phyloP scores from a whole-genome alignment of 2,113 vertebrate species.

The Nansenia antarctica region DNA sequence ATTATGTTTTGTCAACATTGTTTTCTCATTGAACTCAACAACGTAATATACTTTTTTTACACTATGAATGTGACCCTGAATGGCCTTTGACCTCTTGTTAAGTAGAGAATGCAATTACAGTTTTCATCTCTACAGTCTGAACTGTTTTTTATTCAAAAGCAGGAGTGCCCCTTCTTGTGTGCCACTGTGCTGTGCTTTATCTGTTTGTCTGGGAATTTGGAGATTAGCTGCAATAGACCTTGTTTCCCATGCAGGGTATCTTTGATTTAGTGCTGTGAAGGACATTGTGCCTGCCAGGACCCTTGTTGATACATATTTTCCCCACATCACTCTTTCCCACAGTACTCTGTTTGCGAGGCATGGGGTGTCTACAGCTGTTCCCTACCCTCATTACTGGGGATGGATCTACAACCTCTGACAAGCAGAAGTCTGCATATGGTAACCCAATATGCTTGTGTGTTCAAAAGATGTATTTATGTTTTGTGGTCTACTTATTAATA shows the following conservation, averaged over 20 bases:
- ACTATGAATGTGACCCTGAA: conserved; percentile 22
- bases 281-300: conserved; percentile 46
- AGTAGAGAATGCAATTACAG: conserved; percentile 16
- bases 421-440: background rate
- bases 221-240: conserved; percentile 62
- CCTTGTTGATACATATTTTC: conserved; percentile 51
- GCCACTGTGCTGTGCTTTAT: conserved; percentile 38
- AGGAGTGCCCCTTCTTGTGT: conserved; percentile 29
- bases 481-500: too few relatives aligned
- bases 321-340: too few relatives aligned
- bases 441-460: background rate
- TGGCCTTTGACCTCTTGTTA: conserved; percentile 24
- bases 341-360: conserved; percentile 37
- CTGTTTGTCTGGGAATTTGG: conserved; percentile 65
- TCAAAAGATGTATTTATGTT: background rate
- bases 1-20: conserved; percentile 19
- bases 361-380: conserved; percentile 55
- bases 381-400: conserved; percentile 36
- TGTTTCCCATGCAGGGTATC: conserved; percentile 55
- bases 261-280: conserved; percentile 59
- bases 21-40: background rate
- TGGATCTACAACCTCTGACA: conserved; percentile 26
- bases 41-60: conserved; percentile 22
- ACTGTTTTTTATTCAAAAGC: conserved; percentile 30
- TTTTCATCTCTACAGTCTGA: conserved; percentile 34